These are phyloP conservation scores for Junco hyemalis DNA, from an alignment of 2,113 vertebrate species.

Conservation along the genomic window DNA sequence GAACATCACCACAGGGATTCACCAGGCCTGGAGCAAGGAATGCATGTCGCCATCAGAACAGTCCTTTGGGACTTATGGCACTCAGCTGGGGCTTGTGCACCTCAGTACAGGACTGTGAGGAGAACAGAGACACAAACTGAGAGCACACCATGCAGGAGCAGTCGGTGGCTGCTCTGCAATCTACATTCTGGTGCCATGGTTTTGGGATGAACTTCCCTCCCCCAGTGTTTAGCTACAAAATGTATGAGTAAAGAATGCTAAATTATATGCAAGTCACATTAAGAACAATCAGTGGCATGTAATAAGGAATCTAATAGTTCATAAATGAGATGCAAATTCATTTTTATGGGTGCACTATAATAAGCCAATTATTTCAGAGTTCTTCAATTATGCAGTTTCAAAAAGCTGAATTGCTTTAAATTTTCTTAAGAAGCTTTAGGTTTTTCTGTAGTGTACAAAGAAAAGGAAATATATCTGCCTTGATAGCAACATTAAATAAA, in stretches of 20 bases:
- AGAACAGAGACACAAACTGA: not conserved
- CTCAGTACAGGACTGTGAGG: not conserved
- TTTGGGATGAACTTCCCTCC: constrained; percentile 11
- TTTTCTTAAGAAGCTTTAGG: constrained; percentile 31
- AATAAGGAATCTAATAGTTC: constrained; percentile 71
- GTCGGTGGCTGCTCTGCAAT: fast-evolving
- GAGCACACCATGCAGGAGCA: not conserved
- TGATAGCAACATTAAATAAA: not conserved
- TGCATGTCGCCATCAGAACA: not conserved
- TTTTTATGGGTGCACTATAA: constrained; percentile 73
- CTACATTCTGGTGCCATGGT: not conserved
- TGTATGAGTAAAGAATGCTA: constrained; percentile 66
- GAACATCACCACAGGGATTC: not conserved
- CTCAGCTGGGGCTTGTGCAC: not conserved
- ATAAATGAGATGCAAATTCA: constrained; percentile 78
- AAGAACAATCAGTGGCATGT: constrained; percentile 69
- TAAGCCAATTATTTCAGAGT: constrained; percentile 78
- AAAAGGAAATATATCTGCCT: constrained; percentile 23
- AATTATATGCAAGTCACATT: constrained; percentile 73
- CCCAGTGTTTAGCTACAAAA: constrained; percentile 12
- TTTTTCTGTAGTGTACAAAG: constrained; percentile 42
- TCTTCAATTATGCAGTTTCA: constrained; percentile 70
- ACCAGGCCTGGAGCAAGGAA: not conserved
- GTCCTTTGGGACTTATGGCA: not conserved
- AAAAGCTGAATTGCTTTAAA: constrained; percentile 65